phyloP scores from a whole-genome alignment of 30 jellyfish, hydroid and myxozoan species.

The Pelagia noctiluca region DNA sequence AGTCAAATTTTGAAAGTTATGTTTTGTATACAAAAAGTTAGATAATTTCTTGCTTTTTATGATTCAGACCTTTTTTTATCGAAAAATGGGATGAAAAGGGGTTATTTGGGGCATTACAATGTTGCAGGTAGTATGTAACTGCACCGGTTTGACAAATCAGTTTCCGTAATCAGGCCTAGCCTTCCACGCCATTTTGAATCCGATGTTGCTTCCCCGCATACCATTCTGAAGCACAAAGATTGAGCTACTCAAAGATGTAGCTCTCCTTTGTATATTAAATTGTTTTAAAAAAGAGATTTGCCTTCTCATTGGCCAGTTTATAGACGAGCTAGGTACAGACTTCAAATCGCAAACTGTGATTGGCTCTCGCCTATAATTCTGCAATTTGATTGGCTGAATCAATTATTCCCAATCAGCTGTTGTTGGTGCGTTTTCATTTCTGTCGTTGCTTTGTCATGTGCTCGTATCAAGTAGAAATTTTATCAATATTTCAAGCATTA shows the following conservation, averaged over 20 bases:
- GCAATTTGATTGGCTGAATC: conserved; percentile 18
- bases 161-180: neutral
- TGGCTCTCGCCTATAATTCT: neutral
- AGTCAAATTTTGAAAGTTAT: neutral
- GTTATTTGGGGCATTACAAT: neutral
- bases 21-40: neutral
- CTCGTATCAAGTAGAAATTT: neutral
- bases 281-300: conserved; percentile 1
- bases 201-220: neutral
- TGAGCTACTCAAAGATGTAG: conserved; percentile 36
- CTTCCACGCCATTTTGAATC: neutral
- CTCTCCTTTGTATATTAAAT: conserved; percentile 1
- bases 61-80: neutral
- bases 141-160: neutral
- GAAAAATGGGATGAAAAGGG: neutral
- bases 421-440: neutral
- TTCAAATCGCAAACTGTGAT: neutral
- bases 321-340: neutral
- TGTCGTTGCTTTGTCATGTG: neutral
- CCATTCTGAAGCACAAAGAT: conserved; percentile 16
- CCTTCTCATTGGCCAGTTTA: neutral
- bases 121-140: neutral
- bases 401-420: conserved; percentile 13
- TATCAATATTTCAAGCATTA: too few species aligned
- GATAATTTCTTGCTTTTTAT: neutral